phyloP scores from a whole-genome alignment of 2,113 vertebrate species.

The Coturnix japonica region DNA sequence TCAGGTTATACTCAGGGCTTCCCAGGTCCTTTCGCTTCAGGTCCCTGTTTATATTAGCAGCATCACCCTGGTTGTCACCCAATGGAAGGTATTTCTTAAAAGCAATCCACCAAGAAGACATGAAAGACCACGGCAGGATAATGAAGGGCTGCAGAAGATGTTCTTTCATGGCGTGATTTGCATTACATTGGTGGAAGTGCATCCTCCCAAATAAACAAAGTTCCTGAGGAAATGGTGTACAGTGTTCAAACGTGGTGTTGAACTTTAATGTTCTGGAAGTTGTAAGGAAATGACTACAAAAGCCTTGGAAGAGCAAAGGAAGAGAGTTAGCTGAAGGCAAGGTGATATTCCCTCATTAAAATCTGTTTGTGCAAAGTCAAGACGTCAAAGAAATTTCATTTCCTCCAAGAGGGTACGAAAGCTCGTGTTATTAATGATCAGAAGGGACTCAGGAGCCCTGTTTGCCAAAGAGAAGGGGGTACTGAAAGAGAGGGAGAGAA shows the following conservation, averaged over 20 bases:
- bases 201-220: slow-evolving; percentile 56
- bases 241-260: slow-evolving; percentile 44
- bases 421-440: slow-evolving; percentile 42
- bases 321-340: slow-evolving; percentile 67
- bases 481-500: neutral
- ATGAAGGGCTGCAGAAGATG: slow-evolving; percentile 9
- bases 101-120: neutral
- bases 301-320: slow-evolving; percentile 56
- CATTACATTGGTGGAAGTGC: neutral
- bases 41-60: neutral
- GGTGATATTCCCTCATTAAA: slow-evolving; percentile 73
- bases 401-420: slow-evolving; percentile 58
- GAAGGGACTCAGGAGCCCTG: slow-evolving; percentile 37
- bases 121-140: neutral
- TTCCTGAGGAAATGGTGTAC: slow-evolving; percentile 35
- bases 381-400: slow-evolving; percentile 43
- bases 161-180: slow-evolving; percentile 19
- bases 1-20: neutral
- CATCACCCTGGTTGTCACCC: neutral
- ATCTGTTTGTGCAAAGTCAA: slow-evolving; percentile 62
- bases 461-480: slow-evolving; percentile 27
- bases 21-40: neutral
- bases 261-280: slow-evolving; percentile 62
- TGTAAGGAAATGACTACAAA: slow-evolving; percentile 66
- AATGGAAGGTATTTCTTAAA: neutral